These are phyloP conservation scores for Bradysia coprophila DNA, from an alignment of 1,140 invertebrate genomes.

Conservation along the genomic window DNA sequence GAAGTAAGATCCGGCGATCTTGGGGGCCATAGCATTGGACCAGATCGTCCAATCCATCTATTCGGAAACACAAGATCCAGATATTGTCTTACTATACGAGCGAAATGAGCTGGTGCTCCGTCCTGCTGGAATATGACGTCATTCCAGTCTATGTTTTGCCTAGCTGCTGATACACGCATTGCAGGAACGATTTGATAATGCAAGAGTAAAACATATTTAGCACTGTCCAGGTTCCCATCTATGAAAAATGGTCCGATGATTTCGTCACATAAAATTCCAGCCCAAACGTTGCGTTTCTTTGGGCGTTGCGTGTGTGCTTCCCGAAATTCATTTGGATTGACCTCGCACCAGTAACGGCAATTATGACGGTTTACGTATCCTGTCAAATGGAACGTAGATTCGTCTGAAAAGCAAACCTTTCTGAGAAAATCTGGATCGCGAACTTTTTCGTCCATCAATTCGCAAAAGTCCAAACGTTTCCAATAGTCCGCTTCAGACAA, in stretches of 20 bases:
- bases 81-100: too few relatives aligned
- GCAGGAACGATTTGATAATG: too few relatives aligned
- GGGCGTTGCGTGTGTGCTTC: conserved; percentile 13
- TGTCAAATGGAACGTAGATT: conserved; percentile 11
- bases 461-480: not conserved
- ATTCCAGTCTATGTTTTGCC: too few relatives aligned
- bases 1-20: too few relatives aligned
- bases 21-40: too few relatives aligned
- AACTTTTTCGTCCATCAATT: not conserved
- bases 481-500: not conserved
- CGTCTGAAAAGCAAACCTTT: conserved; percentile 11
- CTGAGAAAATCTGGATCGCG: conserved; percentile 8
- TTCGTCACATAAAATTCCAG: conserved; percentile 12
- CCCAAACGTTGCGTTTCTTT: conserved; percentile 18
- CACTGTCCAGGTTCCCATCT: too few relatives aligned
- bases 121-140: too few relatives aligned
- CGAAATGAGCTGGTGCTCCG: too few relatives aligned
- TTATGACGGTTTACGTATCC: conserved; percentile 6
- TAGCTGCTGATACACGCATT: too few relatives aligned
- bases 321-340: conserved; percentile 11
- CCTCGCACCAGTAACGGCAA: conserved; percentile 11
- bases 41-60: too few relatives aligned
- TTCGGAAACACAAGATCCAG: too few relatives aligned
- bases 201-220: too few relatives aligned
- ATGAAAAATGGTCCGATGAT: conserved; percentile 17